These are phyloP conservation scores for Perognathus longimembris DNA, from an alignment of 2,113 vertebrate genomes.

Conservation along the genomic window DNA sequence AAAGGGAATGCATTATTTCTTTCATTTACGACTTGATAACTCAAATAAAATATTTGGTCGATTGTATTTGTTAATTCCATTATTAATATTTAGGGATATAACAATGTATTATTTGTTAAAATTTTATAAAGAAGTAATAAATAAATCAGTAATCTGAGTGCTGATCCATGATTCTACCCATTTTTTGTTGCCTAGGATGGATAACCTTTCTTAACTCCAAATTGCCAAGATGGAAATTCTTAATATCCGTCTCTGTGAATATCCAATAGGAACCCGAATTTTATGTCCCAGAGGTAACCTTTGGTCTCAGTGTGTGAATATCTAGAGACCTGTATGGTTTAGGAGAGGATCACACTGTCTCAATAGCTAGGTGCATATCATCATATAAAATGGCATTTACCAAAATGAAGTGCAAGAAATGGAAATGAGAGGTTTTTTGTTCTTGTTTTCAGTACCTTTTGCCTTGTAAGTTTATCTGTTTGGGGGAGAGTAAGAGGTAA, in stretches of 20 bases:
- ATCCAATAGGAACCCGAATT: neutral
- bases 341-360: no score
- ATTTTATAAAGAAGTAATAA: neutral
- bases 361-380: no score
- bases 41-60: neutral
- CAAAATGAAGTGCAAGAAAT: no score
- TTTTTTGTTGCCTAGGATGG: neutral
- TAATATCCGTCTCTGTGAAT: neutral
- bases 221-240: neutral
- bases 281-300: neutral
- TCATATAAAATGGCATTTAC: no score
- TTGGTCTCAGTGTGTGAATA: no score
- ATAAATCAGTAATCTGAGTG: neutral
- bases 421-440: no score
- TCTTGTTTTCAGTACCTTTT: no score
- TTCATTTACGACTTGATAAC: neutral
- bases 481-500: no score
- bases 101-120: constrained; percentile 5
- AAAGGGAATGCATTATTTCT: neutral
- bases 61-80: neutral
- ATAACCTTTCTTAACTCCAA: neutral
- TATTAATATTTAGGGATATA: neutral
- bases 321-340: no score
- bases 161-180: neutral
- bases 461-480: no score